phyloP scores from a whole-genome alignment of 2,797 vertebrate genomes.

The Pangasius djambal region DNA sequence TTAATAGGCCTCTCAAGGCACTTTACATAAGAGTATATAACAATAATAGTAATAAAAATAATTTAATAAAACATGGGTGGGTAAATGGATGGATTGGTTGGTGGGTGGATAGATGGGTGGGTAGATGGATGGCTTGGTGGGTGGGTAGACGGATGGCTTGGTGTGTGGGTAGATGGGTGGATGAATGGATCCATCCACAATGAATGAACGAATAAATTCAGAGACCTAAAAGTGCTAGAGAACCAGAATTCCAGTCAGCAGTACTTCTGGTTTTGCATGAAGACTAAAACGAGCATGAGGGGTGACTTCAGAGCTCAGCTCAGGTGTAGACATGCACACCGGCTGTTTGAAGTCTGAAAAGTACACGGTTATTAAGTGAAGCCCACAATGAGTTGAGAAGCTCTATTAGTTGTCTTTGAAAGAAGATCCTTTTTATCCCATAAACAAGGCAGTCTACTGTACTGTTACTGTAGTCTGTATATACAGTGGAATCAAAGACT shows the following conservation, averaged over 20 bases:
- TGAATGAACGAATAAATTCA: neutral
- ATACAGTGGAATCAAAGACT: constrained; percentile 35
- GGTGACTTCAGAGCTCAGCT: constrained; percentile 49
- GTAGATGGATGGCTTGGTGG: too few species aligned
- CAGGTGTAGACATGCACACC: constrained; percentile 32
- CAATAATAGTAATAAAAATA: too few species aligned
- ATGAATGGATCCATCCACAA: too few species aligned
- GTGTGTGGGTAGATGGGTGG: neutral
- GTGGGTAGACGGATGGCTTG: too few species aligned
- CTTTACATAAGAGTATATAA: too few species aligned
- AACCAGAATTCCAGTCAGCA: constrained; percentile 37
- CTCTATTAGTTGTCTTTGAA: constrained; percentile 52
- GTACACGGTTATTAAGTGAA: constrained; percentile 45
- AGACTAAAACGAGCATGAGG: constrained; percentile 39
- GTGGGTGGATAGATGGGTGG: neutral
- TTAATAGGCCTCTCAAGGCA: too few species aligned
- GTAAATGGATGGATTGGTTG: neutral
- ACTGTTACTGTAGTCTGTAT: constrained; percentile 29
- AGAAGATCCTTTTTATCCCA: constrained; percentile 49
- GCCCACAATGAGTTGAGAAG: constrained; percentile 47
- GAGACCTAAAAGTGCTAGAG: neutral
- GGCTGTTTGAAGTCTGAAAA: constrained; percentile 45
- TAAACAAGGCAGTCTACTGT: constrained; percentile 40
- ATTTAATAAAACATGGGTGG: neutral
- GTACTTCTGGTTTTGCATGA: constrained; percentile 53